Base-by-base conservation (phyloP, 2,888 invertebrate species). In the Lasioglossum vierecki region DNA sequence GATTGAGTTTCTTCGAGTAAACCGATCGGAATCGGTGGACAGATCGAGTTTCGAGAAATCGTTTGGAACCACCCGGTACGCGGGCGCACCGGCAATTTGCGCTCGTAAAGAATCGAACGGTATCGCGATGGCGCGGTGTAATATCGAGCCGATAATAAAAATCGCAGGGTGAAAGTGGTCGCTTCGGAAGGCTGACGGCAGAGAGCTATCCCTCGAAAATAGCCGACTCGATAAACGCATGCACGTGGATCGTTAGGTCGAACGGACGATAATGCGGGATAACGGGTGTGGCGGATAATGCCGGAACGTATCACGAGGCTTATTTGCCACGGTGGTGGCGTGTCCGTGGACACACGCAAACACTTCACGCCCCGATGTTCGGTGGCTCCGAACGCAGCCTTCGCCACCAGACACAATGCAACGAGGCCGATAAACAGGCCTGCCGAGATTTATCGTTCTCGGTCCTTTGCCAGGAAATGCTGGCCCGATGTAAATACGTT, bases 251-350 rank as follows among this genome's bases (percentile, higher is more conserved):
- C 82, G 85, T 86, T 85, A 86, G 85, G 82, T 76, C 75, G 57
- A 74, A 74, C 86, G 53, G 76, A 76, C 86, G 86, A 85, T 86
- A 86, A 86, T 82, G 86, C 70, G 76, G 86, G 87, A 83, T 83
- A 86, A 86, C 86, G 87, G 86, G 83, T 80, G 86, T 83, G 86
- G 83, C 86, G 75, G 86, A 87, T 86, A 83, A 80, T 86, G 76
- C 86, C 66, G 79, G 83, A 79, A 80, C 83, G 87, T 87, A 86
- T 86, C 87, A 74, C 76, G 80, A 86, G 86, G 86, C 87, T 87
- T 87, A 86, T 86, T 87, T 87, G 87, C 87, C 86, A 79, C 46
- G 83, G 75, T 71, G 75, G 35, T 71, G 77, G 77, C 82, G 82
- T 80, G 86, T 77, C 39, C 73, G 79, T 66, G 83, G 79, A 68